Conservation (phyloP, 2,888 invertebrate genomes). For the Formica aserva region DNA sequence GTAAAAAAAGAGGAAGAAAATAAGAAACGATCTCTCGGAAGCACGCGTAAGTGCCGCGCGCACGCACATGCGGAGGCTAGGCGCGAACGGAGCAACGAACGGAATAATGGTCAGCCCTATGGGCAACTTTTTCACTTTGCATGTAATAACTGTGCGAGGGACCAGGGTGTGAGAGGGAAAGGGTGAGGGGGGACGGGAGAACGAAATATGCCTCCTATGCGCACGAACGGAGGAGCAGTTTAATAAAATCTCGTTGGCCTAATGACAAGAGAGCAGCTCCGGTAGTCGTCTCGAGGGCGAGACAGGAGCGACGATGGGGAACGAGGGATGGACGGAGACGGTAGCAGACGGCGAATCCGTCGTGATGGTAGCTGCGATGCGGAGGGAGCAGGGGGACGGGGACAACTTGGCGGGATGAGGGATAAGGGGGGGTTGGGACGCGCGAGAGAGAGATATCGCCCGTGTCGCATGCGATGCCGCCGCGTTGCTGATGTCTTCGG, state of each 20-base stretch:
- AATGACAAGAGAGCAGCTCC: slow-evolving; percentile 64
- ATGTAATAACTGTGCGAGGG: slow-evolving; percentile 65
- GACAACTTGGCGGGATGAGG: slow-evolving; percentile 38
- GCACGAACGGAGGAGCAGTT: slow-evolving; percentile 54
- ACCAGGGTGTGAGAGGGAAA: not conserved
- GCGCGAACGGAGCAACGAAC: slow-evolving; percentile 28
- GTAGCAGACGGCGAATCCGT: slow-evolving; percentile 50
- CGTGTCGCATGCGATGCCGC: slow-evolving; percentile 46
- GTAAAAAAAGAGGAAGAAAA: not conserved
- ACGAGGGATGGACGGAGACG: slow-evolving; percentile 52
- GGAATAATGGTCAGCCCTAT: slow-evolving; percentile 74
- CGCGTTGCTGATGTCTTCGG: slow-evolving; percentile 50
- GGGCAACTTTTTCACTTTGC: slow-evolving; percentile 76
- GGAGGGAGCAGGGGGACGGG: not conserved
- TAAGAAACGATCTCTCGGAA: slow-evolving; percentile 27
- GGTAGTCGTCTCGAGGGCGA: slow-evolving; percentile 48
- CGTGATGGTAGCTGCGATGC: slow-evolving; percentile 33
- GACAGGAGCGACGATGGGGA: slow-evolving; percentile 55
- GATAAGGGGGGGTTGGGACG: slow-evolving; percentile 43
- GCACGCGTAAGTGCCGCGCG: slow-evolving; percentile 42
- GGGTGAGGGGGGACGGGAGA: not conserved
- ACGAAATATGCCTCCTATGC: slow-evolving; percentile 52
- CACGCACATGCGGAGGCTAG: slow-evolving; percentile 40
- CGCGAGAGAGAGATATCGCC: slow-evolving; percentile 43
- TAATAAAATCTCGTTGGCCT: slow-evolving; percentile 73